A percentile compares a stretch with the other conserved stretches of the same genome.
phyloP scores from a whole-genome alignment of 2,797 vertebrate genomes.

The Hemibagrus guttatus region DNA sequence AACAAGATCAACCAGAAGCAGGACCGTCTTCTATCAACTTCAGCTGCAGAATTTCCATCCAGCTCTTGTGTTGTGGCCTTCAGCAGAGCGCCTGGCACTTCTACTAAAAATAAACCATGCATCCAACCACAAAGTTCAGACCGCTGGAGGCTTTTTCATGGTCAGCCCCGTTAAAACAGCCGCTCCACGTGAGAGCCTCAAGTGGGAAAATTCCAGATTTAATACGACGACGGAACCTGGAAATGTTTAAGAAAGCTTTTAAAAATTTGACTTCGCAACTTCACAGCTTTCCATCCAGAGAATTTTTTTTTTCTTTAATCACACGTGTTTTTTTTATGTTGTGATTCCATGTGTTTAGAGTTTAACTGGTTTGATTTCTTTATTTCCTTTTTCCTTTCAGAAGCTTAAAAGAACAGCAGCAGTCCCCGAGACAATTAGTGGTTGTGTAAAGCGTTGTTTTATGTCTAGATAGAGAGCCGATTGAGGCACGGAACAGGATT shows the following conservation, averaged over 20 bases:
- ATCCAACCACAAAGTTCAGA: conserved; percentile 16
- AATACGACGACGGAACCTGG: neutral
- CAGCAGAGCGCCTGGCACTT: neutral
- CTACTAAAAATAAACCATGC: conserved; percentile 10
- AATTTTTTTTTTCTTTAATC: neutral
- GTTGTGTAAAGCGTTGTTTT: neutral
- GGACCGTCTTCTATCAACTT: neutral
- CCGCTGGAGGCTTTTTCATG: conserved; percentile 11
- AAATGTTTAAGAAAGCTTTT: conserved; percentile 4
- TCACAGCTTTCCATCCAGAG: conserved; percentile 21
- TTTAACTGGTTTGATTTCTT: neutral
- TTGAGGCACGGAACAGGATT: too few relatives aligned
- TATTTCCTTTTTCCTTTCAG: neutral
- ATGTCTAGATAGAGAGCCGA: neutral
- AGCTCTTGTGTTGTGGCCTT: conserved; percentile 14
- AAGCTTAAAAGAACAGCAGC: conserved; percentile 13
- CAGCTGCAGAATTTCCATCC: conserved; percentile 7
- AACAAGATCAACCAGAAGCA: neutral
- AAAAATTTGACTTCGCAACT: neutral
- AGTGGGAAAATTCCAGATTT: conserved; percentile 9
- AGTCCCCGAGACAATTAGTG: neutral
- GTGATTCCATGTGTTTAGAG: neutral
- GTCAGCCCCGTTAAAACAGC: neutral
- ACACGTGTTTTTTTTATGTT: conserved; percentile 4
- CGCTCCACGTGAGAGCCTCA: neutral